These are phyloP conservation scores for Sebastes kiyomatsui DNA, from an alignment of 2,797 vertebrate species.

Conservation along the genomic window DNA sequence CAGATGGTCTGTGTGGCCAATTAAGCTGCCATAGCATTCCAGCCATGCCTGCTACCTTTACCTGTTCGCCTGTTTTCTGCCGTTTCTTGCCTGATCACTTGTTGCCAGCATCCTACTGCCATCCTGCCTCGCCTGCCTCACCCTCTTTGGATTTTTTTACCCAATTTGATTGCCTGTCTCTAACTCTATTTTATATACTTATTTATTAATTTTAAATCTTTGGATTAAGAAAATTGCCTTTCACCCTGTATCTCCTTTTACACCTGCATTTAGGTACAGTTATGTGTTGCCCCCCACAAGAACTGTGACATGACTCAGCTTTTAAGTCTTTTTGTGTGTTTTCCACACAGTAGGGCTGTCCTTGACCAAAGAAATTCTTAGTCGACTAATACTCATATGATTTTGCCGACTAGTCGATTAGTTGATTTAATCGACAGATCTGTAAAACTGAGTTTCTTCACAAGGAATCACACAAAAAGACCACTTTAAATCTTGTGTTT, in stretches of 20 bases:
- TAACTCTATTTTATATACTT: not conserved
- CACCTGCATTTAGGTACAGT: not conserved
- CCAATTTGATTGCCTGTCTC: not conserved
- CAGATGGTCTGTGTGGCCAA: conserved; percentile 22
- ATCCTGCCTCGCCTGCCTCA: not conserved
- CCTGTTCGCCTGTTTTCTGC: not conserved
- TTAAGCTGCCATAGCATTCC: conserved; percentile 1
- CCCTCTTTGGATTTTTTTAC: not conserved
- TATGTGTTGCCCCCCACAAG: not conserved
- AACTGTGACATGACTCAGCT: not conserved
- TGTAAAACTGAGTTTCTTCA: too few relatives aligned
- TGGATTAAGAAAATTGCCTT: not conserved
- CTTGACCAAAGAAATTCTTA: too few relatives aligned
- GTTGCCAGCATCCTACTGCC: not conserved
- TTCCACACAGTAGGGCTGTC: not conserved
- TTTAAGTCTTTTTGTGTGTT: not conserved
- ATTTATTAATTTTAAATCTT: not conserved
- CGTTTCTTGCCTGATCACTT: conserved; percentile 4
- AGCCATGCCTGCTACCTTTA: not conserved
- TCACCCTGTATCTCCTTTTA: not conserved
- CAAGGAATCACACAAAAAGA: too few relatives aligned
- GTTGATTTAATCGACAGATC: too few relatives aligned
- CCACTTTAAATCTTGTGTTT: too few relatives aligned
- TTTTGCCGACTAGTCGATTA: too few relatives aligned
- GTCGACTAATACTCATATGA: too few relatives aligned